Percentiles rank a stretch among this genome's conserved stretches.
These are phyloP conservation scores for Falco novaeseelandiae DNA, from an alignment of 2,797 vertebrate species.

Conservation along the genomic window DNA sequence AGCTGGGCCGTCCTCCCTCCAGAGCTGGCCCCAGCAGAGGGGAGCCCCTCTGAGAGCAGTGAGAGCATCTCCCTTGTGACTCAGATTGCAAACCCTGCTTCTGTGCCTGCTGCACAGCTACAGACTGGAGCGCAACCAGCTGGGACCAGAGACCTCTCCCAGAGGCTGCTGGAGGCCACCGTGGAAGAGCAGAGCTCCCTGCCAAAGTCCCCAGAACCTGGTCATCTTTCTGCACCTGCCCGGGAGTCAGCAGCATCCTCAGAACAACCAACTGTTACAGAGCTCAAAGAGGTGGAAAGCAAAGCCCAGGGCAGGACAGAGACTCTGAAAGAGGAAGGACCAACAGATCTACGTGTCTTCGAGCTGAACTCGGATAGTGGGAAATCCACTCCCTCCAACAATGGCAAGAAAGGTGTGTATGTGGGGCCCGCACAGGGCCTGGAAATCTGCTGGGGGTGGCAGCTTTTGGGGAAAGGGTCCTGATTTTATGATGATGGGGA, in stretches of 20 bases:
- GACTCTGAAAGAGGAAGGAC: conserved; percentile 84
- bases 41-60: conserved; percentile 89
- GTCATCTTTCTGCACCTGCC: conserved; percentile 5
- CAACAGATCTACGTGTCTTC: conserved; percentile 92
- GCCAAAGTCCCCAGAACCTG: conserved; percentile 55
- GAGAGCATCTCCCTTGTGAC: conserved; percentile 91
- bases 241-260: not conserved
- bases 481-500: not conserved
- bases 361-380: conserved; percentile 98
- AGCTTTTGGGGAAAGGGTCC: not conserved
- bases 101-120: conserved; percentile 33
- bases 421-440: not conserved
- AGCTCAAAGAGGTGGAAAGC: conserved; percentile 47
- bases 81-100: conserved; percentile 83
- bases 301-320: conserved; percentile 77
- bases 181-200: conserved; percentile 74
- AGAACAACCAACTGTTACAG: not conserved
- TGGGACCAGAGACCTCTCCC: conserved; percentile 63
- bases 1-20: conserved; percentile 59
- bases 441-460: not conserved
- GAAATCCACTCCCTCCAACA: conserved; percentile 98
- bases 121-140: conserved; percentile 30
- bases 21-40: conserved; percentile 52
- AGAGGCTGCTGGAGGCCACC: conserved; percentile 79
- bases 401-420: conserved; percentile 93